phyloP scores from a whole-genome alignment of 2,888 invertebrate genomes.

The Mythimna loreyi region DNA sequence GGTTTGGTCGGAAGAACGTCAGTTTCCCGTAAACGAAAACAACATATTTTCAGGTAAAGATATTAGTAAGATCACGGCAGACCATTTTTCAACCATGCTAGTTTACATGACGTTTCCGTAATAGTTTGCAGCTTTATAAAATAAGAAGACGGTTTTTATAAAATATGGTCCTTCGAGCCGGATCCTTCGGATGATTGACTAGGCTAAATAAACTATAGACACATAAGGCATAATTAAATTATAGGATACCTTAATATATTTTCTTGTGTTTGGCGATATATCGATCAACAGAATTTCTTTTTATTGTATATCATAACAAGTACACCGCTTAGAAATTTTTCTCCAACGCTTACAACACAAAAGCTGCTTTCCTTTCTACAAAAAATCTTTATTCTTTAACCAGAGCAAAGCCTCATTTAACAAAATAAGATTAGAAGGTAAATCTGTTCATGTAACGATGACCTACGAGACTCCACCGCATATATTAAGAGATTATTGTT shows the following conservation, averaged over 20 bases:
- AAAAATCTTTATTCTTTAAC: constrained; percentile 1
- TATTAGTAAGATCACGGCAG: no score
- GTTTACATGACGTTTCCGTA: no score
- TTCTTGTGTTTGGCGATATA: neutral
- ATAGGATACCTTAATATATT: no score
- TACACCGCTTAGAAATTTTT: neutral
- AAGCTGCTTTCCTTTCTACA: neutral
- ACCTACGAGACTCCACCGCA: constrained; percentile 58
- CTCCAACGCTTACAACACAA: neutral
- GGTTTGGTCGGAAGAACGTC: neutral
- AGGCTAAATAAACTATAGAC: neutral
- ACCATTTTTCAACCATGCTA: neutral
- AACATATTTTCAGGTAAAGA: neutral
- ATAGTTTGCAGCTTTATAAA: neutral
- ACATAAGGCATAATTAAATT: neutral
- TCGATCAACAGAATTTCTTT: neutral
- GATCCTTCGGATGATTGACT: neutral
- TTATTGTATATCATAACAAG: neutral
- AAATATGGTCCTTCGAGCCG: neutral
- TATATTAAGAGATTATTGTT: constrained; percentile 47
- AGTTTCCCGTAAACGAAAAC: neutral
- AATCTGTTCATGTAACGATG: constrained; percentile 34
- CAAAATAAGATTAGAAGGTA: constrained; percentile 69
- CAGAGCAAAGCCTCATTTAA: constrained; percentile 44
- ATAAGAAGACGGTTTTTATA: neutral